Base-by-base conservation (phyloP, 35 echinoderm and acorn worm genomes). In the Diadema setosum region DNA sequence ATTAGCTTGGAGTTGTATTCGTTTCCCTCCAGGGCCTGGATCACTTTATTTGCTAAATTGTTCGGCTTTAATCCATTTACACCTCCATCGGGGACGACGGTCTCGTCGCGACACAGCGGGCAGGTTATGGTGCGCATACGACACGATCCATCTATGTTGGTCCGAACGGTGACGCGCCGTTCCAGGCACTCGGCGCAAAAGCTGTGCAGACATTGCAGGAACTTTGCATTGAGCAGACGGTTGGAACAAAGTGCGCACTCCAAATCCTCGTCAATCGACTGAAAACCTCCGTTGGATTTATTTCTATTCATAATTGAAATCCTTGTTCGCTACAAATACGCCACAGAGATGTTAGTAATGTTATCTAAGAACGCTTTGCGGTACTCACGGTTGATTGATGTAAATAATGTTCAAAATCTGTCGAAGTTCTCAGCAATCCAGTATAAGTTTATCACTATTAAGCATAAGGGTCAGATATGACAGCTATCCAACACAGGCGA, bases 191-290 rank as follows among this genome's bases (percentile, higher is more conserved):
- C 73, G 12, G 73, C 73, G n/a, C 73, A 78, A 20, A 78, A 78
- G 30, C 73, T 78, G n/a, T 78, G 73, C 9, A 78, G 73, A 44
- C 73, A 78, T 41, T 78, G 73, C 11, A 78, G 73, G n/a, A 78
- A 78, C n/a, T 78, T 78, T 5, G 73, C 73, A 24, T 78, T 78
- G 1, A 78, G 17, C 73, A 78, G 73, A 78, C 73, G 73, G 6
- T 41, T 41, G 24, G 73, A 41, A 41, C 73, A 78, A 18, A 78
- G 39, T 5, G 44, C 73, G 18, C 73, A 78, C 33, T 78, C 73
- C 73, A 78, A 44, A 15, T 78, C 73, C 24, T 78, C 40, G 35
- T 78, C 73, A 36, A 78, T 41, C 37, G 25, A 7, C 26, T 67
- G 63, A 29, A 67, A 67, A 67, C n/a, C n/a, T n/a, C n/a, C n/a